phyloP scores from a whole-genome alignment of 2,888 invertebrate species.

The Patella ulyssiponensis region DNA sequence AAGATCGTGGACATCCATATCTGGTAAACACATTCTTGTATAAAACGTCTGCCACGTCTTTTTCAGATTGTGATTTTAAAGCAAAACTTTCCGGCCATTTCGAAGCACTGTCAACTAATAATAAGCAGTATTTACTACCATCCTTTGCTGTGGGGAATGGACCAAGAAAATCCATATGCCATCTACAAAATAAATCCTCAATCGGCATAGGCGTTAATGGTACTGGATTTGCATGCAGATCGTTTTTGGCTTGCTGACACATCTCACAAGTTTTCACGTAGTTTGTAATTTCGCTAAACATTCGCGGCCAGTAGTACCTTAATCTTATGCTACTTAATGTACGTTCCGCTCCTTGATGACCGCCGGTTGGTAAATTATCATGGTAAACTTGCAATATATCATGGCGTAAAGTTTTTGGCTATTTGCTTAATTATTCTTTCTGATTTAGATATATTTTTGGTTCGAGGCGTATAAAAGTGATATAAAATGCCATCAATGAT shows the following conservation, averaged over 20 bases:
- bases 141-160: no score
- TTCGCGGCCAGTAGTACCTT: constrained; percentile 30
- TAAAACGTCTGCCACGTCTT: constrained; percentile 17
- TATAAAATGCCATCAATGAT: constrained; percentile 14
- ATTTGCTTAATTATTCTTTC: neutral
- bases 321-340: constrained; percentile 20
- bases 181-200: no score
- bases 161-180: no score
- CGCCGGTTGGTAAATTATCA: constrained; percentile 22
- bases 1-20: constrained; percentile 25
- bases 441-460: constrained; percentile 10
- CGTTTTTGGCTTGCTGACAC: constrained; percentile 30
- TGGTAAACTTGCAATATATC: constrained; percentile 29
- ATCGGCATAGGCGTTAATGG: constrained; percentile 35
- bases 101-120: constrained; percentile 14
- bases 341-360: constrained; percentile 25
- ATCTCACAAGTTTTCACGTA: constrained; percentile 29
- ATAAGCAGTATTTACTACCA: no score
- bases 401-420: constrained; percentile 26
- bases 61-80: constrained; percentile 15
- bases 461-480: constrained; percentile 21
- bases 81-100: constrained; percentile 25
- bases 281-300: constrained; percentile 29
- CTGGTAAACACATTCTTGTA: constrained; percentile 26
- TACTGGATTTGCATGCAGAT: constrained; percentile 22